phyloP scores from a whole-genome alignment of 53 echinoderm and acorn worm species.

The Astropecten irregularis region DNA sequence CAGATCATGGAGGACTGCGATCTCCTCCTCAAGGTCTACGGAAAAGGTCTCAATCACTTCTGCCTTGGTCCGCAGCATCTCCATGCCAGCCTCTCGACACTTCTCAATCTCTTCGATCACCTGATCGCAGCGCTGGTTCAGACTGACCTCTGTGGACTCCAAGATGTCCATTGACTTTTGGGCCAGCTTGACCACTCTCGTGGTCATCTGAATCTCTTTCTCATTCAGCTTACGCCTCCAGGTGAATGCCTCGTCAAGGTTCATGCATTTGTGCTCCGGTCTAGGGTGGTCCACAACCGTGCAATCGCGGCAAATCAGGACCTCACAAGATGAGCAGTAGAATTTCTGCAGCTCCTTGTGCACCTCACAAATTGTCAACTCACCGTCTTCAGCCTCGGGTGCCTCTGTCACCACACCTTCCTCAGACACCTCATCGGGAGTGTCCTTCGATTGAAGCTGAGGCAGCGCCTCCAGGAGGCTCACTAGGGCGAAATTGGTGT shows the following conservation, averaged over 20 bases:
- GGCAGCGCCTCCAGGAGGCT: conserved; percentile 26
- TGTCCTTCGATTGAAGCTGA: not conserved
- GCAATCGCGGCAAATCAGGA: conserved; percentile 56
- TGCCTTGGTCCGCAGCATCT: not conserved
- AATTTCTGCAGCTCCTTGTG: conserved; percentile 42
- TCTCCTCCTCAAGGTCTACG: not conserved
- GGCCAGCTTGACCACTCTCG: conserved; percentile 10
- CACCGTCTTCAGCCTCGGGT: conserved; percentile 15
- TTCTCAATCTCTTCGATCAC: conserved; percentile 25
- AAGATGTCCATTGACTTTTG: not conserved
- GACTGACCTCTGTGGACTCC: conserved; percentile 4
- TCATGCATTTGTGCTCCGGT: conserved; percentile 51
- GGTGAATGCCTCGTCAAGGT: conserved; percentile 48
- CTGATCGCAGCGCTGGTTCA: conserved; percentile 41
- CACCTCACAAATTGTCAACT: conserved; percentile 14
- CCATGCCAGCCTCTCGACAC: conserved; percentile 5
- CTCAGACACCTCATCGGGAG: not conserved
- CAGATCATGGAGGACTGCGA: conserved; percentile 1
- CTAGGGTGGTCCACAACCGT: conserved; percentile 60
- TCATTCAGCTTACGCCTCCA: conserved; percentile 39
- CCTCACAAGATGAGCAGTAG: conserved; percentile 44
- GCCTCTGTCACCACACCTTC: not conserved
- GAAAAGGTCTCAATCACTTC: not conserved
- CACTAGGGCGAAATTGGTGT: conserved; percentile 24
- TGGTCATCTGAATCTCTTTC: conserved; percentile 14